phyloP scores from a whole-genome alignment of 2,888 invertebrate genomes.

The Lycaena phlaeas region DNA sequence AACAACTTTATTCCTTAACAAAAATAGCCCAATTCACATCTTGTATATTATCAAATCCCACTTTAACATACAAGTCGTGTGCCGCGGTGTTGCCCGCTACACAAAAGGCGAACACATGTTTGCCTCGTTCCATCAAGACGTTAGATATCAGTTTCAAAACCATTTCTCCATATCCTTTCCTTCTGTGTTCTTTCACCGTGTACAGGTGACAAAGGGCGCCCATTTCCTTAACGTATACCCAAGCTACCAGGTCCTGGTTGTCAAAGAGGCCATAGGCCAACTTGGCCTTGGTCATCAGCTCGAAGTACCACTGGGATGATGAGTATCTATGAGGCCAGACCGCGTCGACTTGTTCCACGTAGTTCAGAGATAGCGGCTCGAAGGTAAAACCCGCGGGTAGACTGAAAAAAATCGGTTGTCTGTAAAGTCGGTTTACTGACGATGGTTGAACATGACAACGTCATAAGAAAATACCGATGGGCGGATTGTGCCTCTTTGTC shows the following conservation, averaged over 20 bases:
- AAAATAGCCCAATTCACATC: slow-evolving; percentile 26
- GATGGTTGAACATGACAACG: not conserved
- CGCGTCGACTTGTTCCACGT: slow-evolving; percentile 29
- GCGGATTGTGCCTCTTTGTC: too few relatives aligned
- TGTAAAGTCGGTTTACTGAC: not conserved
- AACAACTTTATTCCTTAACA: too few relatives aligned
- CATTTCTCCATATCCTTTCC: slow-evolving; percentile 38
- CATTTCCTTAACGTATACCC: slow-evolving; percentile 37
- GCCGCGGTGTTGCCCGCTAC: slow-evolving; percentile 31
- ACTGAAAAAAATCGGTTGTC: slow-evolving; percentile 31
- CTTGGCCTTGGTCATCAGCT: slow-evolving; percentile 32
- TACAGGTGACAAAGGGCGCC: slow-evolving; percentile 41
- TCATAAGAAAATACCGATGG: not conserved
- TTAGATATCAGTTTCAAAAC: slow-evolving; percentile 36
- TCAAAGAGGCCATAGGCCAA: slow-evolving; percentile 36
- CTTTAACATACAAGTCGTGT: slow-evolving; percentile 34
- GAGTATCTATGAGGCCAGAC: slow-evolving; percentile 38
- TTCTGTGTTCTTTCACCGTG: slow-evolving; percentile 36
- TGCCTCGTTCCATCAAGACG: slow-evolving; percentile 27
- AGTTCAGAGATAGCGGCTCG: slow-evolving; percentile 26
- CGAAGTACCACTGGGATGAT: slow-evolving; percentile 30
- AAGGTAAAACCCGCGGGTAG: slow-evolving; percentile 27
- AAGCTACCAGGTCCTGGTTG: slow-evolving; percentile 28
- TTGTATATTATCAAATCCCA: slow-evolving; percentile 27
- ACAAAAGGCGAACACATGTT: slow-evolving; percentile 32